A percentile compares a stretch with the other conserved stretches of the same genome.
These are phyloP conservation scores for Equus quagga DNA, from an alignment of 2,113 vertebrate species.

Conservation along the genomic window DNA sequence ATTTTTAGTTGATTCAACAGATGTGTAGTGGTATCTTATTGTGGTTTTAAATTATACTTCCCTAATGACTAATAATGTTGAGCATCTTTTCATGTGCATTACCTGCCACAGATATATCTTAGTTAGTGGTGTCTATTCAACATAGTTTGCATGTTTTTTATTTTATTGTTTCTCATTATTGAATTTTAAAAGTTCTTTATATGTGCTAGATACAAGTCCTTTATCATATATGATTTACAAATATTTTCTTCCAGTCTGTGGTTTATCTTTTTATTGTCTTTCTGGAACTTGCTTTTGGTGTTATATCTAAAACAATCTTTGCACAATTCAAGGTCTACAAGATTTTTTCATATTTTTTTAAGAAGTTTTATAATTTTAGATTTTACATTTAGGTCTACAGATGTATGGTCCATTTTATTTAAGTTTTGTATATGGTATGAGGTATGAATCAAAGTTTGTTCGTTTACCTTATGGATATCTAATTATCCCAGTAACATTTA, in stretches of 20 bases:
- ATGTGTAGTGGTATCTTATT: background rate
- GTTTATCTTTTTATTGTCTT: background rate
- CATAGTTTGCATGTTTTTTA: background rate
- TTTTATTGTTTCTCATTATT: background rate
- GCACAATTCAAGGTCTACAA: background rate
- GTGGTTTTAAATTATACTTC: background rate
- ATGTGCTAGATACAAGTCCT: background rate
- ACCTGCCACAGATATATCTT: background rate
- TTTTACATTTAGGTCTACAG: background rate
- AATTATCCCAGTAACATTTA: too few relatives aligned
- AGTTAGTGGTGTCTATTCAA: background rate
- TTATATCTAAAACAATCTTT: background rate
- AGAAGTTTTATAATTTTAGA: background rate
- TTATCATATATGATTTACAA: background rate
- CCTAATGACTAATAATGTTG: background rate
- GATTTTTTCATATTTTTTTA: background rate
- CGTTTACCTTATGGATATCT: too few relatives aligned
- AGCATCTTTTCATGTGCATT: background rate
- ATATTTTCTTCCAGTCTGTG: background rate
- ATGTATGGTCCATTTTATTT: too few relatives aligned
- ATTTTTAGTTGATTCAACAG: background rate
- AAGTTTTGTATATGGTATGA: too few relatives aligned
- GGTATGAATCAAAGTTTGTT: too few relatives aligned
- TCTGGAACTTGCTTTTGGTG: background rate
- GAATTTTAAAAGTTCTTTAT: background rate